phyloP scores from a whole-genome alignment of 37 sponge, comb jelly and placozoan genomes.

The Hormiphora californensis region DNA sequence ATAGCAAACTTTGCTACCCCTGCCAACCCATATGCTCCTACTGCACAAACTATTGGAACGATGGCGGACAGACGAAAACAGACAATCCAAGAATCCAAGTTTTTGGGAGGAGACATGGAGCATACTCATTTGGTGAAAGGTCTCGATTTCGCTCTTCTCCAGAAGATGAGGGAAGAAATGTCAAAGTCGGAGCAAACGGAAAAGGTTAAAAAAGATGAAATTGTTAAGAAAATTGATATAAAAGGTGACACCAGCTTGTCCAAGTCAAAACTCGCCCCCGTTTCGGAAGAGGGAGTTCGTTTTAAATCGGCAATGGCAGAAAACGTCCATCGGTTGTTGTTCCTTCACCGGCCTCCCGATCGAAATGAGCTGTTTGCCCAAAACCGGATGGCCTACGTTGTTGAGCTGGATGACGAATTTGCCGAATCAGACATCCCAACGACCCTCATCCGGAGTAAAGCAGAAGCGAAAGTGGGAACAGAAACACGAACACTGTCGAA shows the following conservation, averaged over 20 bases:
- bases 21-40: constrained; percentile 40
- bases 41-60: constrained; percentile 20
- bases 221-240: neutral
- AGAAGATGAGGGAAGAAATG: constrained; percentile 73
- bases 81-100: constrained; percentile 90
- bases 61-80: constrained; percentile 68
- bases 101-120: constrained; percentile 95
- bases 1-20: neutral
- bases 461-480: constrained; percentile 60
- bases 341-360: constrained; percentile 67
- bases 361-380: constrained; percentile 88
- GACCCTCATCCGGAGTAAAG: constrained; percentile 86
- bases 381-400: constrained; percentile 96
- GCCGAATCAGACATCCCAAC: constrained; percentile 93
- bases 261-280: constrained; percentile 35
- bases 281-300: constrained; percentile 57
- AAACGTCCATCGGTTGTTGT: constrained; percentile 70
- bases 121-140: constrained; percentile 99
- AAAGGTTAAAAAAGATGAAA: neutral
- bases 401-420: constrained; percentile 92
- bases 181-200: constrained; percentile 1
- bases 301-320: constrained; percentile 69
- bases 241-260: too few relatives aligned
- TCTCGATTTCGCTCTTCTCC: constrained; percentile 87
- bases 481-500: constrained; percentile 63